These are phyloP conservation scores for Neopipo cinnamomea DNA, from an alignment of 2,113 vertebrate species.

Conservation along the genomic window DNA sequence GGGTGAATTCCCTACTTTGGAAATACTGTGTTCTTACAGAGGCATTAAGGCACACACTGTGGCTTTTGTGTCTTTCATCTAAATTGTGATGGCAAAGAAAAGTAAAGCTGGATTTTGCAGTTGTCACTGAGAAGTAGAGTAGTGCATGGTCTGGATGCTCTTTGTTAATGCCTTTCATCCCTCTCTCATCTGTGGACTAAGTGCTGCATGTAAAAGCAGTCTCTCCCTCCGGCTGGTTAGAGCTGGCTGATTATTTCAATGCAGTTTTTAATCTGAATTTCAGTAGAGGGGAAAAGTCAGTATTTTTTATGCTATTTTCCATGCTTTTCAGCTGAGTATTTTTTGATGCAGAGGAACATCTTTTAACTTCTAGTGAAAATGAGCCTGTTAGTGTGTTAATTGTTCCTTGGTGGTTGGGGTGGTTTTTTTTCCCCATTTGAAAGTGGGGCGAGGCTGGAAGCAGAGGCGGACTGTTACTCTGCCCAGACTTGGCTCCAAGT, in stretches of 20 bases:
- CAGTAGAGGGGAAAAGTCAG: neutral
- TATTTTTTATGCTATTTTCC: constrained; percentile 41
- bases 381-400: constrained; percentile 53
- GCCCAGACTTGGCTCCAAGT: neutral
- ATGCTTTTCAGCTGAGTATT: neutral
- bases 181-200: neutral
- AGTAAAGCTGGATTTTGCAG: neutral
- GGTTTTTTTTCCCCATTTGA: neutral
- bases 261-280: constrained; percentile 20
- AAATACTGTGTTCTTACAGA: neutral
- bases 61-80: neutral
- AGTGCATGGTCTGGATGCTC: neutral
- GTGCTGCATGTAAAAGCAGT: neutral
- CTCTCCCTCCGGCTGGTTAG: neutral
- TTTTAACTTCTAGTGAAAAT: constrained; percentile 58
- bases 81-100: neutral
- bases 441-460: constrained; percentile 28
- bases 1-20: neutral
- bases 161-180: neutral
- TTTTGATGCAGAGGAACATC: constrained; percentile 28
- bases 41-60: neutral
- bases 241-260: neutral
- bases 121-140: neutral
- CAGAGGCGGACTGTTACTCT: neutral
- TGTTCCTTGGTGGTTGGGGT: constrained; percentile 26